Evolutionary conservation across 2,797 vertebrate species (phyloP), one percentile per base, ranked within the genome.

Genomic region (Euphonia xanthogaster): DNA sequence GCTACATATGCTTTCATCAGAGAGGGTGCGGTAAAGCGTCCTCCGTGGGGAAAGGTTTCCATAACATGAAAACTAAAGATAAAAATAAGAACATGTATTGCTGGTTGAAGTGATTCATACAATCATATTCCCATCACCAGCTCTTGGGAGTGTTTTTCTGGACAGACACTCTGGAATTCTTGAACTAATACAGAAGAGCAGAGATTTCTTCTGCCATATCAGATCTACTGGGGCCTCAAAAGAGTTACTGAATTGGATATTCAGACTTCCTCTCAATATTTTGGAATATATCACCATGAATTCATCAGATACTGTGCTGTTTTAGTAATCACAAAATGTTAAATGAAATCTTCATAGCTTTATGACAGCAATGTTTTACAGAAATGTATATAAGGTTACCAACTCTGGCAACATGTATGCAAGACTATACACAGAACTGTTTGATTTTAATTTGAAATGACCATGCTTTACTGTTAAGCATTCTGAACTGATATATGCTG

Each of bases 1-100:
- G 94, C 99, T 99, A 91, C 99, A 99, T 87, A 99, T 98, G 24
- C 99, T 99, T 93, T 99, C 99, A 14, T 99, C 99, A 1, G 99
- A 99, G 18, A 99, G 97, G 0, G 99, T 99, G 80, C 99, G 98
- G 95, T 99, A 99, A 12, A 99, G 97, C 0, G 98, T 98, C 74
- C 98, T 98, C 74, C 98, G 98, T 0, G 99, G 99, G 27, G 99
- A 99, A 90, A 98, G 92, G 94, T 97, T 98, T 66, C 98, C 99
- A 12, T 98, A 98, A 45, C 98, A 97, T 1, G 98, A 98, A 77
- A 98, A 98, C 99, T 99, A 95, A 66, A 88, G 28, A 90, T 33
- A n/a, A 63, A 86, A 91, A 94, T 6, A 68, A 83, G 33, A 87
- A 57, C 54, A 40, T 0, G 8, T 28, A 70, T 51, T 77, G 57